Evolutionary conservation across 2,888 invertebrate species (phyloP), one percentile per base, ranked within the genome.

Genomic region (Tryphoninae sp.): DNA sequence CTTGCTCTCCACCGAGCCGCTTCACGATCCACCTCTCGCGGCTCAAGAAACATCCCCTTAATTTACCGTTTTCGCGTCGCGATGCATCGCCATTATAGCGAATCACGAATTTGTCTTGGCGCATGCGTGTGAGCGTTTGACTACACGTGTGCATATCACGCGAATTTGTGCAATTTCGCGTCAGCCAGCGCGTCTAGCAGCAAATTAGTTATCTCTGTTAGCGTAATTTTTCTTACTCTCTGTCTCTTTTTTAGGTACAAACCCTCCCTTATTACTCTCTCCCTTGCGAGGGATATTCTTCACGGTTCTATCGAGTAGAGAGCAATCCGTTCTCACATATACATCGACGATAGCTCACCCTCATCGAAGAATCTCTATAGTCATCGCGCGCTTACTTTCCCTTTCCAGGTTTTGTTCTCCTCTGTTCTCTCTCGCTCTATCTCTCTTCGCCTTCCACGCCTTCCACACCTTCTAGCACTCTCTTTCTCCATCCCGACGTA

Each of bases 21-120:
- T 13, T 13, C 9, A 16, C 55, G 16, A 53, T 3, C 19, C 19
- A 7, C 8, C 61, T 40, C 80, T 64, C 40, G 19, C 2, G 33
- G 6, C 40, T 19, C 45, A 42, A 19, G 49, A 62, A 51, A 83
- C 84, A 33, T 33, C 84, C 85, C 87, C 86, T 88, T 90, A 88
- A 90, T 90, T 89, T 88, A 88, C 87, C 87, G 85, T 87, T 87
- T 87, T 87, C 88, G 88, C 87, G 88, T 87, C 8, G 87, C 87
- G 80, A 87, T 86, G 73, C 86, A 82, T 82, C 72, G 62, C 59
- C 64, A 45, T 61, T 7, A 23, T n/a, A 55, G 16, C 49, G 8
- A 49, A 19, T 62, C 55, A 33, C 33, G 45, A 19, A 19, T 42
- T 26, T 49, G 13, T 49, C 0, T 45, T 42, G 9, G 55, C 53